Conservation (phyloP, 2,888 invertebrate genomes). For the Drosophila lacicola region DNA sequence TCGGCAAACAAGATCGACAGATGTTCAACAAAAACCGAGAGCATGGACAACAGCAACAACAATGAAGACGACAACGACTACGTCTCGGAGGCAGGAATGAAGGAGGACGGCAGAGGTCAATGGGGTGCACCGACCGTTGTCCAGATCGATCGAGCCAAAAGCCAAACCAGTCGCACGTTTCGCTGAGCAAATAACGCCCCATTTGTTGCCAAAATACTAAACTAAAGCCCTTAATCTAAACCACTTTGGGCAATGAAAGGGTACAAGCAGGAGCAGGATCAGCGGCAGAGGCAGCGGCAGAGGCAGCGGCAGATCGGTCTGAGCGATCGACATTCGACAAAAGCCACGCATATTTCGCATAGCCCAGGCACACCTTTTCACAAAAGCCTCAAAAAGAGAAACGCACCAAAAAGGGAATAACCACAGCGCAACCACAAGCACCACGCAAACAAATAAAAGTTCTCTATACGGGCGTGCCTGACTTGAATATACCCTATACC, state of each 20-base stretch:
- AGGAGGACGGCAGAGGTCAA: constrained; percentile 68
- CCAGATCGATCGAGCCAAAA: constrained; percentile 66
- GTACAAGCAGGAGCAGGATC: constrained; percentile 10
- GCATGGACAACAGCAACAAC: constrained; percentile 36
- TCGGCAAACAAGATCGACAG: constrained; percentile 82
- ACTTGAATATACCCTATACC: too few species aligned
- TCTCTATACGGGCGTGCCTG: too few species aligned
- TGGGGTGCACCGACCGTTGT: constrained; percentile 74
- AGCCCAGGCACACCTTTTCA: constrained; percentile 74
- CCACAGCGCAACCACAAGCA: constrained; percentile 25
- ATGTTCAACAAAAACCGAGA: constrained; percentile 70
- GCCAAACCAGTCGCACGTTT: constrained; percentile 80
- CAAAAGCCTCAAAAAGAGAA: constrained; percentile 39
- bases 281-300: constrained; percentile 13
- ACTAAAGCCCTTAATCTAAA: constrained; percentile 81
- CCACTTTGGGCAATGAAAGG: constrained; percentile 75
- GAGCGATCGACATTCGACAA: constrained; percentile 62
- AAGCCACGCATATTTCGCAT: constrained; percentile 81
- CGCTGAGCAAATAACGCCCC: constrained; percentile 79
- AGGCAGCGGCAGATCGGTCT: constrained; percentile 49
- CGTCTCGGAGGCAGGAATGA: constrained; percentile 14
- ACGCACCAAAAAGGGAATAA: constrained; percentile 53
- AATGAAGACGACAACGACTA: constrained; percentile 22
- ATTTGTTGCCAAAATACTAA: constrained; percentile 63
- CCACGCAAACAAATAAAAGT: constrained; percentile 25